phyloP scores from a whole-genome alignment of 2,888 invertebrate species.

The Eristalinus sepulchralis region DNA sequence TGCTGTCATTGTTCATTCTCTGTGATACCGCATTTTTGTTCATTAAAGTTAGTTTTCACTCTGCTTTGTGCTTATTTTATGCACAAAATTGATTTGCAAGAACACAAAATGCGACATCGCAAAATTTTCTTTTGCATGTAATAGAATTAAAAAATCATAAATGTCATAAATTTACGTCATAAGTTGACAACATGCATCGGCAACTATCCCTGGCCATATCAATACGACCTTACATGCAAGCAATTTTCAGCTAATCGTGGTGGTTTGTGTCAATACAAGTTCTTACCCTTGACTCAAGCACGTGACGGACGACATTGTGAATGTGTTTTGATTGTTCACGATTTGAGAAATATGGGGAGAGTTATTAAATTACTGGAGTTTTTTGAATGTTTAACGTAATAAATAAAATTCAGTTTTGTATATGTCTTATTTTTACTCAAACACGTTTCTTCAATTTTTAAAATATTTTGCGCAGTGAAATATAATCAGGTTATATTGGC shows the following conservation, averaged over 20 bases:
- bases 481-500: too few relatives aligned
- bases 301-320: not conserved
- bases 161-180: too few relatives aligned
- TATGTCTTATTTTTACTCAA: not conserved
- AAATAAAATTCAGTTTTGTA: not conserved
- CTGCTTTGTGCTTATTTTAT: too few relatives aligned
- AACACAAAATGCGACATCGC: too few relatives aligned
- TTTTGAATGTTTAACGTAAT: not conserved
- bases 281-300: not conserved
- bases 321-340: not conserved
- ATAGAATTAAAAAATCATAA: too few relatives aligned
- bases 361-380: not conserved
- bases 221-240: not conserved
- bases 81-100: too few relatives aligned
- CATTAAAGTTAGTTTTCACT: too few relatives aligned
- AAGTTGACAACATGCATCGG: too few relatives aligned
- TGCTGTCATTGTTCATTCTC: too few relatives aligned
- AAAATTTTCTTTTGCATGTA: too few relatives aligned
- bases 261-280: not conserved
- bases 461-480: not conserved
- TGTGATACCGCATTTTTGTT: too few relatives aligned
- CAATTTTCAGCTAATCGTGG: not conserved
- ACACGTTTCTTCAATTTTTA: constrained; percentile 11
- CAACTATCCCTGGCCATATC: too few relatives aligned
- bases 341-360: not conserved